Conservation (phyloP, 2,113 vertebrate species). For the Ceyx margarethae region DNA sequence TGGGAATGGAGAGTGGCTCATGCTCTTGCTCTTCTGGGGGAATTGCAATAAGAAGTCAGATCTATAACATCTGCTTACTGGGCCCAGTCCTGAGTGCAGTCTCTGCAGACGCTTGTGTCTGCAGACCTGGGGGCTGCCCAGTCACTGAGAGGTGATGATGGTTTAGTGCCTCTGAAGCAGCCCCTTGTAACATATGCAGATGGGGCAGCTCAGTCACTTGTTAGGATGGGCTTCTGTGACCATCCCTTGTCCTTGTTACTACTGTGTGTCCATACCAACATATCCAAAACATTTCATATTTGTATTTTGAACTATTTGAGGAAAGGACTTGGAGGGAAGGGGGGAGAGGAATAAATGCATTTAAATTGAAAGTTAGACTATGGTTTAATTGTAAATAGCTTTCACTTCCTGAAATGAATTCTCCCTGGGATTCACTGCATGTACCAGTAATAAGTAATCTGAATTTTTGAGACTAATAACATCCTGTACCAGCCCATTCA, state of each 20-base stretch:
- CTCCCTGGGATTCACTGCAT: background rate
- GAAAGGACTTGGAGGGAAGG: background rate
- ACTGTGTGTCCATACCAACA: background rate
- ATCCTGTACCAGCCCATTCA: conserved; percentile 16
- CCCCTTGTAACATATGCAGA: accelerated
- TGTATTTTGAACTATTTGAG: background rate
- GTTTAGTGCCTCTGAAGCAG: background rate
- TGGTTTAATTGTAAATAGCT: background rate
- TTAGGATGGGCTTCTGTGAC: background rate
- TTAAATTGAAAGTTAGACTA: background rate
- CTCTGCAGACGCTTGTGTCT: background rate
- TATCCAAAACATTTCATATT: background rate
- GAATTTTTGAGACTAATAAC: conserved; percentile 12
- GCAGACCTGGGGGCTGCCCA: background rate
- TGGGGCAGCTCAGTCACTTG: background rate
- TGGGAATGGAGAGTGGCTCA: accelerated
- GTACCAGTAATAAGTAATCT: background rate
- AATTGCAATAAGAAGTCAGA: background rate
- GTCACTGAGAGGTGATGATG: background rate
- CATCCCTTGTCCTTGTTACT: background rate
- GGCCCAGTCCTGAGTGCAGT: background rate
- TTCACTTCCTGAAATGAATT: background rate
- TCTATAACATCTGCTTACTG: background rate
- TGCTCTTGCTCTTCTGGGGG: background rate
- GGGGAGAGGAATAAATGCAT: background rate